These are phyloP conservation scores for Diploscapter pachys DNA, from an alignment of 1,140 invertebrate genomes.

Conservation along the genomic window DNA sequence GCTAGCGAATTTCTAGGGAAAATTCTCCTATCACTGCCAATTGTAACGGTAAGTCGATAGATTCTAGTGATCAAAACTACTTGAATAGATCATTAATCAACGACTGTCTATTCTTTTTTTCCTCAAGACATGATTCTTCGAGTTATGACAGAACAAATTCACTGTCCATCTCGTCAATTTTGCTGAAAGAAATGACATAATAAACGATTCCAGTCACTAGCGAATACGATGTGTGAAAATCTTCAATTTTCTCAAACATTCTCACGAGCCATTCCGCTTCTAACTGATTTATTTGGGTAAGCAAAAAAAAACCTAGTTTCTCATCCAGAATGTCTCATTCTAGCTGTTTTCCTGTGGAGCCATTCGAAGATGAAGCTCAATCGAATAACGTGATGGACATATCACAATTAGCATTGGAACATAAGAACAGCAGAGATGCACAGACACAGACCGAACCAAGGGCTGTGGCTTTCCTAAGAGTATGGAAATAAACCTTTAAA, in stretches of 20 bases:
- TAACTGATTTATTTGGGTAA: constrained; percentile 50
- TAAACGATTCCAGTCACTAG: constrained; percentile 35
- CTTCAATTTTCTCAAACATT: constrained; percentile 57
- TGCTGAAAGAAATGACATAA: background rate
- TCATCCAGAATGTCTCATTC: background rate
- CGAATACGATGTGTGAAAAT: constrained; percentile 53
- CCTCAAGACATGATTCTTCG: background rate
- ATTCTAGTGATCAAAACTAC: constrained; percentile 43
- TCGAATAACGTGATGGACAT: no score
- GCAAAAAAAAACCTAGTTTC: no score
- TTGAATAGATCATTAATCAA: constrained; percentile 28
- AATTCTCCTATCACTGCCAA: constrained; percentile 32
- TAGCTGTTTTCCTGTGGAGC: constrained; percentile 57
- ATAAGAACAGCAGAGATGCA: no score
- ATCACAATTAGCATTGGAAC: no score
- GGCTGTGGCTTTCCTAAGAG: no score
- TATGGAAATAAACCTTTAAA: no score
- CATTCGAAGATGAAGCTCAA: constrained; percentile 36
- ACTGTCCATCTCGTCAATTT: background rate
- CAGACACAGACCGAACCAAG: no score
- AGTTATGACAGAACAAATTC: background rate
- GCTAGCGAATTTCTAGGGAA: constrained; percentile 25
- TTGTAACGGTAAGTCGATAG: constrained; percentile 43
- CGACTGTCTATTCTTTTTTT: background rate
- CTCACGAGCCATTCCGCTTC: constrained; percentile 47